phyloP scores from a whole-genome alignment of 2,797 vertebrate genomes.

The Syngnathus acus region DNA sequence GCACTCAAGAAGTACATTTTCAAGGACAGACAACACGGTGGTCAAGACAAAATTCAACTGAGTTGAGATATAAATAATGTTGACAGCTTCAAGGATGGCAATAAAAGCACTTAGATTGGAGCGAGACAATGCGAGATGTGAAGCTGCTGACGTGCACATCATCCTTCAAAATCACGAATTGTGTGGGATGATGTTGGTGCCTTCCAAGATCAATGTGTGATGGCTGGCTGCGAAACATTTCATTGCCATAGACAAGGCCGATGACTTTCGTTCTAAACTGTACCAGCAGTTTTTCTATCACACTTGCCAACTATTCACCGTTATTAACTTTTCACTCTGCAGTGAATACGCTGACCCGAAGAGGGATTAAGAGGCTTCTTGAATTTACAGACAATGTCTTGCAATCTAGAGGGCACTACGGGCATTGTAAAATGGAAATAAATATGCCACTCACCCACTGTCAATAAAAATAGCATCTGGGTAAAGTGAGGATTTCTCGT shows the following conservation, averaged over 20 bases:
- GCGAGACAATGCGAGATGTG: slow-evolving; percentile 1
- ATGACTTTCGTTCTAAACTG: neutral
- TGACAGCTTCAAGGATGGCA: neutral
- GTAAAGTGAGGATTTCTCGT: neutral
- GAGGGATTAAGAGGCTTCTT: slow-evolving; percentile 3
- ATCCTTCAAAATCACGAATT: slow-evolving; percentile 2
- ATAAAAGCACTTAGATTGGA: neutral
- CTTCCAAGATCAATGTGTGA: neutral
- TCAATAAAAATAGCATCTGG: neutral
- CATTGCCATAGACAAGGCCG: slow-evolving; percentile 4
- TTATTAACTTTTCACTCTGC: slow-evolving; percentile 3
- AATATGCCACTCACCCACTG: neutral
- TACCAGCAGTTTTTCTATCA: neutral
- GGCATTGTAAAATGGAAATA: neutral
- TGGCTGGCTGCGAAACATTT: slow-evolving; percentile 2
- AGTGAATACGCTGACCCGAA: slow-evolving; percentile 3
- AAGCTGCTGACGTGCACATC: slow-evolving; percentile 1
- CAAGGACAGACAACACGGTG: neutral
- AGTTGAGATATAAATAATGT: slow-evolving; percentile 5
- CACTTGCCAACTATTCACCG: slow-evolving; percentile 3
- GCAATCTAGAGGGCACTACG: neutral
- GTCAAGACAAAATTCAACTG: neutral
- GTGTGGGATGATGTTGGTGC: neutral
- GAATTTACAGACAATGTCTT: slow-evolving; percentile 1
- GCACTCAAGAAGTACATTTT: neutral